These are phyloP conservation scores for Phyto melanocephala DNA, from an alignment of 2,888 invertebrate species.

Conservation along the genomic window DNA sequence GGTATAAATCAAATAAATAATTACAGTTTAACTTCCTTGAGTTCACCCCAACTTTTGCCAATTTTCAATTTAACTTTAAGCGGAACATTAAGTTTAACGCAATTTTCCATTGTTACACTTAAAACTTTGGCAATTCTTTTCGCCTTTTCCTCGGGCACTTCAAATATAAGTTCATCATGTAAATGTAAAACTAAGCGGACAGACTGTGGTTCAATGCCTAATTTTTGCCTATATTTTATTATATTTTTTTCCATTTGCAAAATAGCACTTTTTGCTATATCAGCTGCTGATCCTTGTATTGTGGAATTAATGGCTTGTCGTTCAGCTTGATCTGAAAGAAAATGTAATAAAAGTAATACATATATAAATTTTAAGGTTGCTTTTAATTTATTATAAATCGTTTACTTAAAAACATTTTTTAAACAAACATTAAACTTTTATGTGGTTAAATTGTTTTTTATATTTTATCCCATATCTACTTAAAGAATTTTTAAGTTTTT, in stretches of 20 bases:
- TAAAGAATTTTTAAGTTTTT: too few species aligned
- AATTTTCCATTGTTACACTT: constrained; percentile 89
- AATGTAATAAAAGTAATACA: neutral
- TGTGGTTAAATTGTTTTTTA: too few species aligned
- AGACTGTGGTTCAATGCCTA: constrained; percentile 71
- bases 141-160: constrained; percentile 84
- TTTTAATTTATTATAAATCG: too few species aligned
- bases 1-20: neutral
- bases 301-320: constrained; percentile 97
- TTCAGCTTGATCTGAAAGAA: constrained; percentile 86
- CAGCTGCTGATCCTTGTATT: constrained; percentile 98
- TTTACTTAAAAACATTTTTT: too few species aligned
- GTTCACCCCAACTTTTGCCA: constrained; percentile 89
- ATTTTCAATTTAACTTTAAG: constrained; percentile 92
- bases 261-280: constrained; percentile 95
- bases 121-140: constrained; percentile 82
- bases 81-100: constrained; percentile 86
- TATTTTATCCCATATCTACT: too few species aligned
- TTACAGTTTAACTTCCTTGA: constrained; percentile 73
- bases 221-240: constrained; percentile 75
- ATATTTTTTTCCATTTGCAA: constrained; percentile 84
- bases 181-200: constrained; percentile 91
- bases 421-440: too few species aligned
- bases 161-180: constrained; percentile 97
- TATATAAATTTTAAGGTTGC: too few species aligned